These are phyloP conservation scores for Gadopsis bispinosus DNA, from an alignment of 2,797 vertebrate species.

Conservation along the genomic window DNA sequence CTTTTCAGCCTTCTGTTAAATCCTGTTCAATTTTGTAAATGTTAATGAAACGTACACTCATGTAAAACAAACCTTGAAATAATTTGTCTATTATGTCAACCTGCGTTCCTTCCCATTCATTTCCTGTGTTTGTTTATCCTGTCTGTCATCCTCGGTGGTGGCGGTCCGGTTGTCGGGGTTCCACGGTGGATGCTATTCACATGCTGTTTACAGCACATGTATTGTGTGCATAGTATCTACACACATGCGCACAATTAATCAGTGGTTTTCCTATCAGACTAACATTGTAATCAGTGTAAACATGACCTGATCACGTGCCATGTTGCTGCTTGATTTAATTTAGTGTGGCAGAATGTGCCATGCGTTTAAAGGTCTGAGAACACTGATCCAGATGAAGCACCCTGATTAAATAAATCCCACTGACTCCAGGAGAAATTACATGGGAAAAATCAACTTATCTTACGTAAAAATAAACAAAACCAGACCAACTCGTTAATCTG, in stretches of 20 bases:
- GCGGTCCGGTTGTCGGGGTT: neutral
- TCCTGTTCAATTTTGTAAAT: neutral
- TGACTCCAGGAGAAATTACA: neutral
- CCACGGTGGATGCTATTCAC: slow-evolving; percentile 3
- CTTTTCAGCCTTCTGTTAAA: slow-evolving; percentile 2
- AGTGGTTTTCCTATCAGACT: neutral
- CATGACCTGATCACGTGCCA: neutral
- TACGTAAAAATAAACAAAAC: neutral
- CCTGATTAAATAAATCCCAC: neutral
- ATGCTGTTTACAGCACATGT: slow-evolving; percentile 19
- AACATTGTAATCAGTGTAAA: neutral
- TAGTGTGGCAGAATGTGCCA: neutral
- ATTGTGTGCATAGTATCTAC: neutral
- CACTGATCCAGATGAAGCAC: slow-evolving; percentile 2
- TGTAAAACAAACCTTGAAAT: slow-evolving; percentile 3
- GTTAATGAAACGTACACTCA: neutral
- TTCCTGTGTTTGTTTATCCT: slow-evolving; percentile 2
- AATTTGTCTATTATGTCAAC: neutral
- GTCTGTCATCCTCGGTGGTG: neutral
- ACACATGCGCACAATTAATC: slow-evolving; percentile 8
- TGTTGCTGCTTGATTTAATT: neutral
- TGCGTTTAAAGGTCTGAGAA: slow-evolving; percentile 15
- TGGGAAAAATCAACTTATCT: neutral
- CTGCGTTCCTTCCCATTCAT: neutral
- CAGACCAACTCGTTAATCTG: neutral